Base-by-base conservation (phyloP, 2,797 vertebrate genomes). In the Adelosebastes latens region DNA sequence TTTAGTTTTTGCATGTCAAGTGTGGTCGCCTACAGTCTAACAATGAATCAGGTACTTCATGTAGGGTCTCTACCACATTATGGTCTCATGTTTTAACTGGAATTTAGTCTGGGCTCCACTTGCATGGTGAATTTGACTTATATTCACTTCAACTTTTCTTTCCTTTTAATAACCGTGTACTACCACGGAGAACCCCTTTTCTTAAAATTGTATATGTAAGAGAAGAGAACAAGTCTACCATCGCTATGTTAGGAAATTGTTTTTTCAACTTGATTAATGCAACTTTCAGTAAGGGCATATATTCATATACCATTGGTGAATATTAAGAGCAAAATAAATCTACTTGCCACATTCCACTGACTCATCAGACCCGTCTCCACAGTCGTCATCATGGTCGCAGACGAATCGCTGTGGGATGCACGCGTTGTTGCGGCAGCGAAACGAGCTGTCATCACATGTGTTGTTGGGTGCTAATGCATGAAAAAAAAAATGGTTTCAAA, bases 371-470 rank as follows among this genome's bases (percentile, higher is more conserved):
- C 97, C 97, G 76, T 99, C 99, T 60, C 97, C 98, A 71, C 99
- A 99, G 94, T 99, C 99, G 3, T 99, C 96, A 62, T 99, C 99
- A 16, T 97, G 97, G 89, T 99, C 99, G 70, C 99, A 99, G 13
- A 99, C 96, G 68, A 98, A 99, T 29, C 96, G 95, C 75, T 97
- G 97, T 69, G 98, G 97, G 92, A 99, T 96, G 94, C 99, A 99
- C 5, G 96, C 95, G 92, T 97, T 97, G 95, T 99, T 99, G 77
- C 13, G 95, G 93, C 99, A 99, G 92, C 90, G 96, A 93, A 99
- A 99, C 56, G 98, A 93, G 84, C 96, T 98, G 93, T 98, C 97
- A 63, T 99, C 98, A 87, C 99, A 99, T 7, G 97, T 98, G 92
- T 97, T 99, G 95, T 99, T 99, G 84, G 98, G 98, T 64, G 98